Evolutionary conservation across 2,888 invertebrate species (phyloP), one percentile per base, ranked within the genome.

Genomic region (Xanthorhoe designata): DNA sequence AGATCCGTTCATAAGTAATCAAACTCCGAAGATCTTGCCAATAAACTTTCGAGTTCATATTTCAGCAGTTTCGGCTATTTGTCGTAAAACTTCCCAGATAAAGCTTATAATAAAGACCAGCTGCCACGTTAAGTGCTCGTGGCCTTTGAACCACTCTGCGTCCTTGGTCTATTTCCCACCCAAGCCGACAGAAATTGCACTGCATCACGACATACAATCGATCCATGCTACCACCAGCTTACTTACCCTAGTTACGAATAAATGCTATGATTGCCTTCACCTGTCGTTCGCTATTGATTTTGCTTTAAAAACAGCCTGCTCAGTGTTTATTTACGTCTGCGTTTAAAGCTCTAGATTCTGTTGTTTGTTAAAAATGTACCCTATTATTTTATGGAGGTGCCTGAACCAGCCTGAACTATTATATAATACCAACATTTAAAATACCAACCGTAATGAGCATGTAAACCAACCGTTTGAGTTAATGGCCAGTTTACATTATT

Each of bases 131-230:
- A 62, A 63, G 52, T 54, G 78, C 75, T 72, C 74, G 75, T 81
- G 85, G 86, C 85, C 86, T 85, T 80, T 79, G 74, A 78, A 78
- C 72, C 76, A 74, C 70, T 64, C 58, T 73, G 75, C 74, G 89
- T 86, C 92, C 92, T 92, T 92, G 91, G 88, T 82, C 92, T 90
- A 88, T 86, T 89, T 89, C 79, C 81, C 82, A 76, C 78, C 51
- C 57, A 51, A 70, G 70, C 68, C 63, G 65, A 69, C 72, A 83
- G 89, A 91, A 91, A 92, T 91, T 88, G 88, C 86, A 86, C 86
- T 87, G 84, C 86, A 90, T 85, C 91, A 92, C 92, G 92, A 77
- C 75, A 89, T 80, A 70, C 78, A 80, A 79, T 80, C 79, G 80
- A 81, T 79, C 83, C 77, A 71, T 74, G 79, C 76, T 75, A 77